These are phyloP conservation scores for Teleiodes luculella DNA, from an alignment of 2,888 invertebrate genomes.

Conservation along the genomic window DNA sequence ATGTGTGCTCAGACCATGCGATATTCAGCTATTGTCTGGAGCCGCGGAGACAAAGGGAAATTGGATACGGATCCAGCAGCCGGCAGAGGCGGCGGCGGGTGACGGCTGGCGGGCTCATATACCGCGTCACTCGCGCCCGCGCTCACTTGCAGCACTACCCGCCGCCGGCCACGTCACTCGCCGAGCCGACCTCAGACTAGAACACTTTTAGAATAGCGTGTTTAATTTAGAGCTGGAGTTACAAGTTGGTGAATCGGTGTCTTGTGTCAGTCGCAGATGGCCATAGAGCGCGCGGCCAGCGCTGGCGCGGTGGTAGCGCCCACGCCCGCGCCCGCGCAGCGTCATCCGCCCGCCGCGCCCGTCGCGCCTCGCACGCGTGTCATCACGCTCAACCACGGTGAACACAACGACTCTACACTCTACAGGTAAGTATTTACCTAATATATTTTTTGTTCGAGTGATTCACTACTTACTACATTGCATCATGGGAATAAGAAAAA, in stretches of 20 bases:
- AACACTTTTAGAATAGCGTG: not conserved
- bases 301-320: conserved; percentile 16
- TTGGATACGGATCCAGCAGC: not conserved
- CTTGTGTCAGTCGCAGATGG: conserved; percentile 35
- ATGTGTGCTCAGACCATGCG: not conserved
- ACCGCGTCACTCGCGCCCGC: not conserved
- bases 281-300: conserved; percentile 43
- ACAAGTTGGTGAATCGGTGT: not conserved
- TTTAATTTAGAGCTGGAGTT: not conserved
- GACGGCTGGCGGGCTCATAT: conserved; percentile 4
- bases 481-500: too few relatives aligned
- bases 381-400: conserved; percentile 85
- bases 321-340: conserved; percentile 24
- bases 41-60: not conserved
- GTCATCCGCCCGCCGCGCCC: not conserved
- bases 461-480: too few relatives aligned
- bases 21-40: not conserved
- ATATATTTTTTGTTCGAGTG: too few relatives aligned
- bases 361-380: conserved; percentile 62
- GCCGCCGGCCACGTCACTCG: not conserved
- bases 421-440: conserved; percentile 63
- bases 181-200: not conserved
- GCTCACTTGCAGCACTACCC: not conserved
- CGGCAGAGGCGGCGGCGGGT: not conserved
- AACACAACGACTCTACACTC: conserved; percentile 86